phyloP scores from a whole-genome alignment of 2,113 vertebrate species.

The Tetraodon nigroviridis region DNA sequence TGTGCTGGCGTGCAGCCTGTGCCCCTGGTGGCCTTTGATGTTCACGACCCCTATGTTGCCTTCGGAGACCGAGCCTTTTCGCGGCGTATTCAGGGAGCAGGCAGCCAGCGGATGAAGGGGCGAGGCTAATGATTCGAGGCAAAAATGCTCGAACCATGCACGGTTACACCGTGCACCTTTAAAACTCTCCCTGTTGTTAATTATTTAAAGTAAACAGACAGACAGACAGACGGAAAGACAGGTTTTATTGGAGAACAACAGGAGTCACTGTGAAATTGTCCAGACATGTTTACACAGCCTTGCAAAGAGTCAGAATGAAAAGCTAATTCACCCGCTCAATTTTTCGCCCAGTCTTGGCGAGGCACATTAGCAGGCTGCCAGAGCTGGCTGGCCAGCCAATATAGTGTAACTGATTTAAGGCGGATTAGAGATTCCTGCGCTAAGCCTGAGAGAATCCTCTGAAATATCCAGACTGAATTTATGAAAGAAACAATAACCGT shows the following conservation, averaged over 20 bases:
- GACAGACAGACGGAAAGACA: neutral
- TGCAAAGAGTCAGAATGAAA: constrained; percentile 18
- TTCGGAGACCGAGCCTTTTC: no score
- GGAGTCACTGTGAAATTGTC: no score
- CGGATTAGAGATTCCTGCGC: constrained; percentile 65
- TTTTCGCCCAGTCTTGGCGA: constrained; percentile 59
- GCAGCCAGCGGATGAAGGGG: no score
- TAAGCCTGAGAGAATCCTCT: constrained; percentile 68
- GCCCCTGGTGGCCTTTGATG: no score
- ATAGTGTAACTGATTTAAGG: constrained; percentile 70
- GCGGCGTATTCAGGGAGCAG: no score
- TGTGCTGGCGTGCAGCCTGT: no score
- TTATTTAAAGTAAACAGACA: neutral
- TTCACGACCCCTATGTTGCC: no score
- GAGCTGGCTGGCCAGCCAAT: constrained; percentile 53
- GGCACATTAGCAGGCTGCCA: constrained; percentile 49
- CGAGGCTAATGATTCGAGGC: no score
- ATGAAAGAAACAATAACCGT: constrained; percentile 60
- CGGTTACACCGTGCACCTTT: no score
- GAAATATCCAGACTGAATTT: constrained; percentile 67
- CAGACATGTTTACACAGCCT: constrained; percentile 2
- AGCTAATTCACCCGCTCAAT: constrained; percentile 37
- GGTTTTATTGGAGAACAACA: no score
- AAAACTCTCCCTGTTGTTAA: no score
- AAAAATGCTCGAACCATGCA: no score